Conservation (phyloP, 2,113 vertebrate genomes). For the Spheniscus mendiculus region DNA sequence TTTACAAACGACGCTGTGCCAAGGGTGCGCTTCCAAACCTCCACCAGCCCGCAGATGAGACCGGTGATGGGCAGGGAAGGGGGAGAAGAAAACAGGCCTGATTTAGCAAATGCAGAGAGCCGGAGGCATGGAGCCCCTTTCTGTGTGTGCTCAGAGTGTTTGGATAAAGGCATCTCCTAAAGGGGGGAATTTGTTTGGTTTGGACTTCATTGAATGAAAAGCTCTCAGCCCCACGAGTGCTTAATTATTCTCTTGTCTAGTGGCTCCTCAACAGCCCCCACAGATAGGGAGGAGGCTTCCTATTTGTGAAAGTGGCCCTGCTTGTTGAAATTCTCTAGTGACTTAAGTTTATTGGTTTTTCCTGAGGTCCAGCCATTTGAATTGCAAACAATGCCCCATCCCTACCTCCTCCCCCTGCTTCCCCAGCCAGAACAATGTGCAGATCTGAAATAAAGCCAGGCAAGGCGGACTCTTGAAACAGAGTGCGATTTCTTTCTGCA, state of each 20-base stretch:
- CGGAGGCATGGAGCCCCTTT: neutral
- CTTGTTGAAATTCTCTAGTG: slow-evolving; percentile 64
- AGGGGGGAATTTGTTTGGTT: slow-evolving; percentile 68
- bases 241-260: slow-evolving; percentile 66
- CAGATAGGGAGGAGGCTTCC: neutral
- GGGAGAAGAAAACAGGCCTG: neutral
- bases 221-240: slow-evolving; percentile 65
- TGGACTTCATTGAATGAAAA: slow-evolving; percentile 70
- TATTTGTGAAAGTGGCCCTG: slow-evolving; percentile 35
- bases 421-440: slow-evolving; percentile 43
- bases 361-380: slow-evolving; percentile 59
- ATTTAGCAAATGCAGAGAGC: neutral
- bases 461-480: neutral
- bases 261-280: slow-evolving; percentile 52
- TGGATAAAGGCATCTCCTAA: slow-evolving; percentile 20
- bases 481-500: slow-evolving; percentile 10
- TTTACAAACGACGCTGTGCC: rapidly evolving
- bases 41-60: neutral
- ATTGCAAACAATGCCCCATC: slow-evolving; percentile 63
- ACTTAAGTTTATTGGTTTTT: slow-evolving; percentile 72
- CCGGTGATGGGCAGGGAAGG: rapidly evolving
- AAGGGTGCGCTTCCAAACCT: neutral
- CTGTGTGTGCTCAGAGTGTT: slow-evolving; percentile 16
- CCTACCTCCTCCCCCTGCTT: neutral
- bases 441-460: slow-evolving; percentile 41